Evolutionary conservation across 2,113 vertebrate species (phyloP), one percentile per base, ranked within the genome.

Genomic region (Alouatta palliata): DNA sequence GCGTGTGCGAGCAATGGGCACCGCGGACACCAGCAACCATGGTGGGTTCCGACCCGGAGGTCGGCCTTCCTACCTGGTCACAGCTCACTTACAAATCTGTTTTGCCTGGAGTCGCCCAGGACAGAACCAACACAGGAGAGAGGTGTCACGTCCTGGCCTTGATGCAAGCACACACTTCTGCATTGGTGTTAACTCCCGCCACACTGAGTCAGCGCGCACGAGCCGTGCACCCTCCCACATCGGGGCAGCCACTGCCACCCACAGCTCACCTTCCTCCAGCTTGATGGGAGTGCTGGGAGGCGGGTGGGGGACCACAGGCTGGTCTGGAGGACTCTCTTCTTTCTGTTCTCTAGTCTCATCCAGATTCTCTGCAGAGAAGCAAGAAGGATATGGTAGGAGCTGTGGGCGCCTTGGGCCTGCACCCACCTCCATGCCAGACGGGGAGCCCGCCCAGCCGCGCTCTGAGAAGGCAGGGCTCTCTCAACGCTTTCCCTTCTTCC

Each of bases 181-280:
- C 71, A 90, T 96, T 94, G 91, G 97, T 94, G 97, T 66, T 77
- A 92, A 80, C 73, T 54, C 79, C 83, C 27, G 35, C 95, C 92
- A 95, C 92, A 91, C 93, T 94, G 11, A 68, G 91, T 73, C 30
- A 64, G 77, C 2, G 90, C 68, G 3, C 12, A 64, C 0, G 40
- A 76, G 52, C 86, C 92, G 86, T 76, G 97, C 80, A 0, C 89
- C 95, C 94, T 94, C 93, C 94, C 71, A 71, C 92, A 35, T 1
- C 1, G 23, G 82, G 95, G 87, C 81, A 12, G 90, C 90, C 96
- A 49, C 0, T 45, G 16, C n/a, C 13, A 2, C 8, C 37, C 45
- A 20, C 27, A 43, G 97, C 99, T 21, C 99, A 99, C 99, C 99
- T 99, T 99, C 99, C 95, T 99, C 99, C 94, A 98, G 98, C 98